These are phyloP conservation scores for Dromaius novaehollandiae DNA, from an alignment of 2,113 vertebrate genomes.

Conservation along the genomic window DNA sequence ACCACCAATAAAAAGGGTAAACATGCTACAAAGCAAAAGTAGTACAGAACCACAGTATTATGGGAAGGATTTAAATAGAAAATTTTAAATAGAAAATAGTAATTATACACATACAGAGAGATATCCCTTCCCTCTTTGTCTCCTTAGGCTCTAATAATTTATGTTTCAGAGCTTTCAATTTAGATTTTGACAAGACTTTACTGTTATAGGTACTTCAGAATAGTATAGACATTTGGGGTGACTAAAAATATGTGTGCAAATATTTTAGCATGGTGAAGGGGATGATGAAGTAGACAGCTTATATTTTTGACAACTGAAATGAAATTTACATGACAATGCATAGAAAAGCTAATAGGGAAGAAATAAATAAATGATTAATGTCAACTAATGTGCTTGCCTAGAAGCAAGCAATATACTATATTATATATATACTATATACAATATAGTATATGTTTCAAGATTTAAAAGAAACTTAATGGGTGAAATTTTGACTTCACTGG, in stretches of 20 bases:
- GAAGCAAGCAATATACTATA: neutral
- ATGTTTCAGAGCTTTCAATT: neutral
- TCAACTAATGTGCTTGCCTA: neutral
- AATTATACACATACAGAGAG: neutral
- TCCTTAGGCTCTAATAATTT: accelerated
- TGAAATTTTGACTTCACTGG: neutral
- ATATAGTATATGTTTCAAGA: neutral
- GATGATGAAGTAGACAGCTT: neutral
- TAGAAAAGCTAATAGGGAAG: neutral
- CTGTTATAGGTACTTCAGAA: neutral
- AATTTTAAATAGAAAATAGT: neutral
- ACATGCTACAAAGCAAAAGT: neutral
- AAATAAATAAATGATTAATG: neutral
- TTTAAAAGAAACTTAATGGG: neutral
- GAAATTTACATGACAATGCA: neutral
- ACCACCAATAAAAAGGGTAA: neutral
- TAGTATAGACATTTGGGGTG: neutral
- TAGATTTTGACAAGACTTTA: neutral
- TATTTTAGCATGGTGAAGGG: neutral
- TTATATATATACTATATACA: neutral
- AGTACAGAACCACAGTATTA: neutral
- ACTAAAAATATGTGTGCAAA: neutral
- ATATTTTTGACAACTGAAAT: neutral
- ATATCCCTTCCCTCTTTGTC: neutral
- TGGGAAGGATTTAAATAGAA: neutral